phyloP scores from a whole-genome alignment of 2,797 vertebrate genomes.

The Benthosema pterotum region DNA sequence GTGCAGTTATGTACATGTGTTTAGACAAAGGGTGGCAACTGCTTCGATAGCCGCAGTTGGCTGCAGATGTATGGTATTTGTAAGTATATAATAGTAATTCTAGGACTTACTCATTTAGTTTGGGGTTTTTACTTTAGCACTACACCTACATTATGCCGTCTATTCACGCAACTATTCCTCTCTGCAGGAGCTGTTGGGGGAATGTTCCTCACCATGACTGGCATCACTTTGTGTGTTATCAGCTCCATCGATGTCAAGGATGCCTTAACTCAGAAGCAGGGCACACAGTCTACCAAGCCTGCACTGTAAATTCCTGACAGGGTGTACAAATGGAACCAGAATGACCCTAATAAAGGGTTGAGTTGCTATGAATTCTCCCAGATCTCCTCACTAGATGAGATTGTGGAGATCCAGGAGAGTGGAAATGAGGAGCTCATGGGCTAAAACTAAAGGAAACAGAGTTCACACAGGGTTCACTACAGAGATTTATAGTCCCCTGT shows the following conservation, averaged over 20 bases:
- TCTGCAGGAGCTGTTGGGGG: constrained; percentile 84
- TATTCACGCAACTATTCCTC: neutral
- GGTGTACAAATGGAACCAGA: neutral
- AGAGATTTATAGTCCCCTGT: constrained; percentile 58
- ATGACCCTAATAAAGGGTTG: neutral
- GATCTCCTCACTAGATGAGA: constrained; percentile 7
- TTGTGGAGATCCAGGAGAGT: neutral
- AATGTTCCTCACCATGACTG: constrained; percentile 85
- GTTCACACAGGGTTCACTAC: constrained; percentile 63
- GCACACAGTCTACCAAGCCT: neutral
- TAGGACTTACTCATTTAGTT: no score
- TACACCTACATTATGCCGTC: neutral
- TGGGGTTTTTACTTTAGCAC: neutral
- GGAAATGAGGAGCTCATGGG: neutral
- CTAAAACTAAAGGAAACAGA: constrained; percentile 24
- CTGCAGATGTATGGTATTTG: no score
- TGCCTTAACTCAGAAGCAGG: neutral
- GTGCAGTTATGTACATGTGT: no score
- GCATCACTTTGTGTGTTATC: constrained; percentile 85
- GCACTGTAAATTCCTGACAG: no score
- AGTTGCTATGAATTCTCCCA: constrained; percentile 15
- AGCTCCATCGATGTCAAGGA: constrained; percentile 74
- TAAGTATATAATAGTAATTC: no score
- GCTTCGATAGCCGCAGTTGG: no score
- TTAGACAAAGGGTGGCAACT: no score